Evolutionary conservation across 2,888 invertebrate species (phyloP), one percentile per base, ranked within the genome.

Genomic region (Pseudolycoriella hygida): DNA sequence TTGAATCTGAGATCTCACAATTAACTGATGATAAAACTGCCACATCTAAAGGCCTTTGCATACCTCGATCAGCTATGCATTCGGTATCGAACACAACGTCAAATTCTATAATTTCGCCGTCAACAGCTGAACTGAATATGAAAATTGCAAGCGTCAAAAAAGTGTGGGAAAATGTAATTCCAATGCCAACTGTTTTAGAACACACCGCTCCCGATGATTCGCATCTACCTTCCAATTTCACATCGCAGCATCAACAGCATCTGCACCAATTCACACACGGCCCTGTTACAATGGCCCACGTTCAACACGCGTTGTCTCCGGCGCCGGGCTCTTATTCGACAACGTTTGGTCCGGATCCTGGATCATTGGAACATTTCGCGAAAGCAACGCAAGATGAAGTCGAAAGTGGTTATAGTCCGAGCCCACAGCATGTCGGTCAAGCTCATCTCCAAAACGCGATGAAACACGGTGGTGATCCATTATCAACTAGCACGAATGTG

Each of bases 101-200:
- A 45, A 83, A 74, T 10, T 25, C 25, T 4, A 25, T 25, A 25
- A 83, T 84, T 53, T 81, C 81, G 11, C 80, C 80, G 15, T 77
- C 84, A 51, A 84, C 88, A 34, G 89, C 89, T 34, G 93, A 93
- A 64, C 74, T 93, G 52, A 89, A 89, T 67, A 76, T 87, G 67
- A 93, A 93, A 69, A 92, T 93, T 54, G 89, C 89, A 32, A 87
- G 89, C 51, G 92, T 92, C 40, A 93, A 93, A 65, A 60, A 68
- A 56, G 82, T 83, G 15, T 87, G 86, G 86, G 86, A 87, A 57
- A 73, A 62, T 50, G 68, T 68, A 2, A 67, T 72, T 11, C 67
- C 72, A 3, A 80, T 77, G 77, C 76, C 78, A 14, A 74, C 77
- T 1, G 77, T 76, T 15, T 73, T 73, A 17, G 79, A 80, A 55